Conservation (phyloP, 1,140 invertebrate genomes). For the Lordiphosa mommai region DNA sequence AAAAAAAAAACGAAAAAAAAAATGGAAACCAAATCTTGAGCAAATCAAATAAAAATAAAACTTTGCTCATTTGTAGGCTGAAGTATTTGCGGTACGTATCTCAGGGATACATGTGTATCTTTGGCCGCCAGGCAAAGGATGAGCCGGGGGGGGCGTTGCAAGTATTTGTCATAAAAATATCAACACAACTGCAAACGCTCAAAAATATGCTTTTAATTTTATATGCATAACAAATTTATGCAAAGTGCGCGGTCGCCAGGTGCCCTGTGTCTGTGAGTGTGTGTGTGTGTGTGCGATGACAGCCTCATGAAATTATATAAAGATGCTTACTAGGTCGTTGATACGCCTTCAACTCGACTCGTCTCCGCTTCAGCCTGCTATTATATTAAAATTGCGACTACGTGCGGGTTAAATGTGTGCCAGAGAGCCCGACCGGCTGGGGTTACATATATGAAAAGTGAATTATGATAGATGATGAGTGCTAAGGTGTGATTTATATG, state of each 20-base stretch:
- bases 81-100: conserved; percentile 22
- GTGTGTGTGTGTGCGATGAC: conserved; percentile 28
- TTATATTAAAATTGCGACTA: conserved; percentile 72
- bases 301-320: conserved; percentile 74
- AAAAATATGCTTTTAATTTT: conserved; percentile 78
- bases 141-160: conserved; percentile 65
- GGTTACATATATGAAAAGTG: conserved; percentile 48
- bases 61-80: conserved; percentile 65
- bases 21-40: conserved; percentile 12
- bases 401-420: conserved; percentile 67
- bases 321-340: conserved; percentile 75
- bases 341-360: conserved; percentile 48
- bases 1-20: neutral
- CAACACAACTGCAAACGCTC: conserved; percentile 49
- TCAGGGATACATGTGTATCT: conserved; percentile 37
- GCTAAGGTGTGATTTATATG: conserved; percentile 12
- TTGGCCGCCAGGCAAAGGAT: conserved; percentile 15
- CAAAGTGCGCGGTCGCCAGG: conserved; percentile 60
- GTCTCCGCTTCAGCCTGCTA: conserved; percentile 39
- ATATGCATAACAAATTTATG: conserved; percentile 78
- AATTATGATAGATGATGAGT: conserved; percentile 66
- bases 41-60: conserved; percentile 56
- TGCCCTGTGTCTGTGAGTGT: conserved; percentile 20
- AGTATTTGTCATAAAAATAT: conserved; percentile 68
- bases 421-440: conserved; percentile 11